Conservation (phyloP, 2,113 vertebrate species). For the Limnothrissa miodon region DNA sequence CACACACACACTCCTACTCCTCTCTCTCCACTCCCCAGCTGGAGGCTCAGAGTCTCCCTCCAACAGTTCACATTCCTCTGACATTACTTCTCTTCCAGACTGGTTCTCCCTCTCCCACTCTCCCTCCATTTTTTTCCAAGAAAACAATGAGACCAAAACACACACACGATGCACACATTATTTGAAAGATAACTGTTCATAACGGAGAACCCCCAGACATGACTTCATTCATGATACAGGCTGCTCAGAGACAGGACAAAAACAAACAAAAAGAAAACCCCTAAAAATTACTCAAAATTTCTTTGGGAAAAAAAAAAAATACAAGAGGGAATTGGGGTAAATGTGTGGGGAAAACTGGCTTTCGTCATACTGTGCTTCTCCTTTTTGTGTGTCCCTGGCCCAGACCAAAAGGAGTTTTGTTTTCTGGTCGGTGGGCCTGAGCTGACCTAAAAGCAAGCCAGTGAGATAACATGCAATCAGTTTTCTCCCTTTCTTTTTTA, state of each 20-base stretch:
- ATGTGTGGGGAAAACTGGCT: background rate
- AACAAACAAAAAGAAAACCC: background rate
- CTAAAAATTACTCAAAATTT: too few species aligned
- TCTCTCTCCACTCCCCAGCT: constrained; percentile 46
- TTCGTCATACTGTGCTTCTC: background rate
- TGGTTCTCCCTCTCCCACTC: constrained; percentile 45
- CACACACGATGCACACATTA: background rate
- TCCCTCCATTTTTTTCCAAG: background rate
- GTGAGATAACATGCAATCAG: constrained; percentile 49
- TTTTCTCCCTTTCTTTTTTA: constrained; percentile 40
- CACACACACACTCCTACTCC: background rate
- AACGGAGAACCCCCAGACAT: background rate
- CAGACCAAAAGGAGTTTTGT: background rate
- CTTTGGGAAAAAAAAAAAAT: too few species aligned
- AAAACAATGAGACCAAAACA: background rate
- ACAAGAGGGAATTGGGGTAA: background rate
- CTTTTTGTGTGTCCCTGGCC: background rate
- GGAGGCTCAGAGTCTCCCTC: constrained; percentile 41
- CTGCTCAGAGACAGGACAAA: background rate
- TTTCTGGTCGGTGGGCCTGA: constrained; percentile 42
- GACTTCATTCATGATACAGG: background rate
- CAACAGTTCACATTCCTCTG: constrained; percentile 60
- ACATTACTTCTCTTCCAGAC: constrained; percentile 54
- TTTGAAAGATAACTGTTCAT: background rate
- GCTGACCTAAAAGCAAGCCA: constrained; percentile 44